A percentile compares a stretch with the other conserved stretches of the same genome.
Evolutionary conservation across 2,797 vertebrate species (phyloP).

Genomic region (Lepus townsendii): DNA sequence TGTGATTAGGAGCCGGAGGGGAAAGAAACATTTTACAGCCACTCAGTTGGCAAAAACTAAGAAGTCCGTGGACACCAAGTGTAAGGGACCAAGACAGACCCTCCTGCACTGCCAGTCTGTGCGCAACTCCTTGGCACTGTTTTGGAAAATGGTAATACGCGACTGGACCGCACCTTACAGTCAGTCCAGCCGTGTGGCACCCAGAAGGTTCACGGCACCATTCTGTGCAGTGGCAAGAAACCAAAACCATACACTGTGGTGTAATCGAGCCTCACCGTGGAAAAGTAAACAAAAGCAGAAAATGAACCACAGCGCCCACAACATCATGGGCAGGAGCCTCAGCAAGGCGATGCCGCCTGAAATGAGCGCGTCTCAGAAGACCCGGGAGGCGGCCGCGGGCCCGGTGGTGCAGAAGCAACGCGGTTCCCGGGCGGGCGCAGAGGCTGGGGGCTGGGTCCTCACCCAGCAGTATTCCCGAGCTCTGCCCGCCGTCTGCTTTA

Average conservation of each 20-base stretch:
- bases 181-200: background rate
- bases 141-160: background rate
- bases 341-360: background rate
- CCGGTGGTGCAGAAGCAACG: background rate
- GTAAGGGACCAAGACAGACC: background rate
- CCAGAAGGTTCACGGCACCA: background rate
- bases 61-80: background rate
- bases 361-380: background rate
- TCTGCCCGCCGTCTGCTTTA: background rate
- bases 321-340: background rate
- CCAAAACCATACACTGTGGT: background rate
- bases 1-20: background rate
- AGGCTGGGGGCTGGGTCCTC: background rate
- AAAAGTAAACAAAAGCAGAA: background rate
- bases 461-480: too few species aligned
- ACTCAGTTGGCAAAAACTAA: background rate
- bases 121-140: background rate
- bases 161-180: background rate
- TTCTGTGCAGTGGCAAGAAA: background rate
- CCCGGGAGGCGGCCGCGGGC: rapidly evolving
- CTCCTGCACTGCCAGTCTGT: background rate
- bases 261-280: background rate
- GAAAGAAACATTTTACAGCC: background rate
- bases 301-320: background rate
- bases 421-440: background rate